Evolutionary conservation across 2,797 vertebrate genomes (phyloP).

Genomic region (Circus cinereus): DNA sequence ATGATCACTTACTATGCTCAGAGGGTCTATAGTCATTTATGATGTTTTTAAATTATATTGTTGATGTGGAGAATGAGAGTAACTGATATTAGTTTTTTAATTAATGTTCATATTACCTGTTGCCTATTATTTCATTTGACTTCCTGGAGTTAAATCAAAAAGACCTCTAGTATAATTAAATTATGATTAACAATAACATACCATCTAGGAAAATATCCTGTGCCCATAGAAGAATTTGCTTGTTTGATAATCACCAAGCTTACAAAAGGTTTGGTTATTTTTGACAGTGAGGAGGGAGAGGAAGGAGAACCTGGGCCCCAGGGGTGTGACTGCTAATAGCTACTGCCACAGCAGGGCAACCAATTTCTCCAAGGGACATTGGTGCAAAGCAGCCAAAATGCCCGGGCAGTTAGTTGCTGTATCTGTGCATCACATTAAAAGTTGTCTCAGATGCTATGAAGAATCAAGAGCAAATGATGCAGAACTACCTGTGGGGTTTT

Average conservation of each 20-base stretch:
- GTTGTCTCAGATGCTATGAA: background rate
- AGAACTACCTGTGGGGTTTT: background rate
- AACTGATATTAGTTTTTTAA: conserved; percentile 41
- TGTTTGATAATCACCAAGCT: background rate
- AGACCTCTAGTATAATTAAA: background rate
- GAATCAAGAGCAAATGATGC: background rate
- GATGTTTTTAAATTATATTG: conserved; percentile 4
- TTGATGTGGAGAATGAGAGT: background rate
- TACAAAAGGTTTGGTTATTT: background rate
- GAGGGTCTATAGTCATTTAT: background rate
- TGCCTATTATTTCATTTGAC: background rate
- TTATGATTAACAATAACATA: background rate
- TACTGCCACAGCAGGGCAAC: background rate
- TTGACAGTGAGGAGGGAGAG: background rate
- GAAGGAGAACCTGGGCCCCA: background rate
- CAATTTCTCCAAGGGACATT: background rate
- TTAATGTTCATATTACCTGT: background rate
- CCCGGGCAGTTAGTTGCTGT: fast-evolving
- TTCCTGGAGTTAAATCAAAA: background rate
- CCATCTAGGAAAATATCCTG: background rate
- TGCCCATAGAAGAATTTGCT: background rate
- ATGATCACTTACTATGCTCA: background rate
- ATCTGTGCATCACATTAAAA: background rate
- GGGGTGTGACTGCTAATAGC: fast-evolving
- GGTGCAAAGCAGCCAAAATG: background rate